Percentiles rank a stretch among this genome's conserved stretches.
Evolutionary conservation across 2,797 vertebrate species (phyloP).

Genomic region (Sebastes steindachneri): DNA sequence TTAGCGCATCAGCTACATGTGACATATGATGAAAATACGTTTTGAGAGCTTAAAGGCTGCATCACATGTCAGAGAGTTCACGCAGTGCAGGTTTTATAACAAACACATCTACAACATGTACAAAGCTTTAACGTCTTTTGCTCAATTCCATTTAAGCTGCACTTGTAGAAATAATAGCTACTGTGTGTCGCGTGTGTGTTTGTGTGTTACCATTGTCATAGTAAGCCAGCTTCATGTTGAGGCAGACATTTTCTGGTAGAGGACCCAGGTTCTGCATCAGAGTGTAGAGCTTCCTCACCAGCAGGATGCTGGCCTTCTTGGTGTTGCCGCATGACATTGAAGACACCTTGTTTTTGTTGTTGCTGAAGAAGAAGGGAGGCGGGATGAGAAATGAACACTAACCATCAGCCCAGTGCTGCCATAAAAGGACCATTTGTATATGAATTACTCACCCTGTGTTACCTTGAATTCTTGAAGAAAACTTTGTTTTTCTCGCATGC

Average conservation of each 20-base stretch:
- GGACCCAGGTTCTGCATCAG: slow-evolving; percentile 95
- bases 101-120: background rate
- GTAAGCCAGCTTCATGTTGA: slow-evolving; percentile 96
- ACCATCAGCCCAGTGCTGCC: background rate
- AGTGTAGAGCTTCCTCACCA: slow-evolving; percentile 93
- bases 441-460: background rate
- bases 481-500: background rate
- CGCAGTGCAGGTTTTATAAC: background rate
- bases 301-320: slow-evolving; percentile 90
- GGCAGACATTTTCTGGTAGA: slow-evolving; percentile 88
- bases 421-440: background rate
- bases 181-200: background rate
- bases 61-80: background rate
- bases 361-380: slow-evolving; percentile 43
- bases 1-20: background rate
- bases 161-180: background rate
- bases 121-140: background rate
- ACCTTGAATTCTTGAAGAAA: background rate
- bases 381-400: background rate
- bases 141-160: background rate
- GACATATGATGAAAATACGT: background rate
- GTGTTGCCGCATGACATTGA: slow-evolving; percentile 82
- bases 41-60: background rate
- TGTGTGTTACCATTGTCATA: slow-evolving; percentile 88
- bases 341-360: slow-evolving; percentile 43